Conservation (phyloP, 2,888 invertebrate species). For the Aporophyla lueneburgensis region DNA sequence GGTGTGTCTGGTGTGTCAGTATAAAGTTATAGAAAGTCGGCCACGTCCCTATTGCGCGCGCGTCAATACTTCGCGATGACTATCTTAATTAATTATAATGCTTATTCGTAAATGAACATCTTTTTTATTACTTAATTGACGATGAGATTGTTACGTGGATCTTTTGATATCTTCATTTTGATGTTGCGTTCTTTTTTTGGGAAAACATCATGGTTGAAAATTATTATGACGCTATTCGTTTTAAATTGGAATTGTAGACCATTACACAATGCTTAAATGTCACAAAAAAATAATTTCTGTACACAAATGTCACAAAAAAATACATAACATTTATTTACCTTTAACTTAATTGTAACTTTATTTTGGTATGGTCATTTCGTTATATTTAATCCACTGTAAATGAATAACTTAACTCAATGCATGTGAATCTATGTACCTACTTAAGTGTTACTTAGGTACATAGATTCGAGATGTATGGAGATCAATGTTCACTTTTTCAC, state of each 20-base stretch:
- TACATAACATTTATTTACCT: background rate
- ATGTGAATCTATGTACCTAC: background rate
- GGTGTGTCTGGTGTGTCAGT: conserved; percentile 36
- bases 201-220: background rate
- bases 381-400: background rate
- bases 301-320: background rate
- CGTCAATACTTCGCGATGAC: conserved; percentile 55
- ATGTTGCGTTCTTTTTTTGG: background rate
- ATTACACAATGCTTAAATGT: too few species aligned
- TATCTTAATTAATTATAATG: conserved; percentile 54
- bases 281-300: background rate
- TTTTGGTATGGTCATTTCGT: too few species aligned
- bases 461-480: too few species aligned
- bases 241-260: background rate
- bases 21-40: conserved; percentile 63
- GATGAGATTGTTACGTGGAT: conserved; percentile 6
- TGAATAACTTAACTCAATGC: background rate
- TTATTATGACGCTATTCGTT: background rate
- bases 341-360: background rate
- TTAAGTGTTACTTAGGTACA: too few species aligned
- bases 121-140: conserved; percentile 31
- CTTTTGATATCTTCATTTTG: conserved; percentile 1
- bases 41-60: conserved; percentile 47
- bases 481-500: background rate
- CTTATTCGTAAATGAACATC: conserved; percentile 23